Evolutionary conservation across 2,113 vertebrate genomes (phyloP).

Genomic region (Tachuris rubrigastra): DNA sequence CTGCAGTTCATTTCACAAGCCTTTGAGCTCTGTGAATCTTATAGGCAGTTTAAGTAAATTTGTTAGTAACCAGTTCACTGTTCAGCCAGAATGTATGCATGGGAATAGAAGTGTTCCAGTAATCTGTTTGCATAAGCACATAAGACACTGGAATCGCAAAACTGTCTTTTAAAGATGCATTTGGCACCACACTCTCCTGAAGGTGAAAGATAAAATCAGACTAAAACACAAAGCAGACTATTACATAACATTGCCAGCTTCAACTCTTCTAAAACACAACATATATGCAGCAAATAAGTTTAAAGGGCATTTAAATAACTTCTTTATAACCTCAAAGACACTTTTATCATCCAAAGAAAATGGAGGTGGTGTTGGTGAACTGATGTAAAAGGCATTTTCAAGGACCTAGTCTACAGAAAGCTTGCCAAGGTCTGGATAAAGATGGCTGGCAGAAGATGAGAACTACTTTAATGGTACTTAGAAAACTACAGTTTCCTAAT

Average conservation of each 20-base stretch:
- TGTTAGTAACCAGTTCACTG: neutral
- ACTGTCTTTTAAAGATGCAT: neutral
- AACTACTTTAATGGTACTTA: neutral
- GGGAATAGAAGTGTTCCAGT: neutral
- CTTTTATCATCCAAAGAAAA: neutral
- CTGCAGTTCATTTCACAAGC: neutral
- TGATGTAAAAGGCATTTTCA: neutral
- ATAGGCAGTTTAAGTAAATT: neutral
- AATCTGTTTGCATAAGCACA: neutral
- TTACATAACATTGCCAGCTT: neutral
- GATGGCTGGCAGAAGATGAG: neutral
- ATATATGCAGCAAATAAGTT: neutral
- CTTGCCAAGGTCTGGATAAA: neutral
- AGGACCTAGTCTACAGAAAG: neutral
- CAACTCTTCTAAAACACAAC: neutral
- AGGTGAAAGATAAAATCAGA: neutral
- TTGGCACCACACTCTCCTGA: neutral
- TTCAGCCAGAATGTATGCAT: neutral
- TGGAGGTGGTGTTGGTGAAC: neutral
- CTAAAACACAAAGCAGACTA: neutral
- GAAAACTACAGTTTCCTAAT: neutral
- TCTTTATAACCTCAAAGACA: neutral
- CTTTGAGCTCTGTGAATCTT: neutral
- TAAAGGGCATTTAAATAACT: neutral
- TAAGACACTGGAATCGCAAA: neutral